phyloP scores from a whole-genome alignment of 2,888 invertebrate genomes.

The Papilio gigon region DNA sequence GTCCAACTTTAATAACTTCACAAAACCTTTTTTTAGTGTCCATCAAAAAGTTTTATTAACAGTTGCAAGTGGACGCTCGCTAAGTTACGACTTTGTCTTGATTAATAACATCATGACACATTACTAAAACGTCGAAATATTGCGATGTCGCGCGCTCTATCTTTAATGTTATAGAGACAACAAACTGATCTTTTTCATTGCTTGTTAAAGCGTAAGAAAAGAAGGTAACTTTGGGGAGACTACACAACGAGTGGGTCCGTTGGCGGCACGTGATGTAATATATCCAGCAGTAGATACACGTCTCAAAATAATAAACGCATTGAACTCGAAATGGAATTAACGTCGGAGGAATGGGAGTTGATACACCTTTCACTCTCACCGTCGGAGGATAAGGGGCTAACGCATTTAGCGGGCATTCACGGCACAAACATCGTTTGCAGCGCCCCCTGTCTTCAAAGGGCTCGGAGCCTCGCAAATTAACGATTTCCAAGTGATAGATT shows the following conservation, averaged over 20 bases:
- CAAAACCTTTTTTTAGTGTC: slow-evolving; percentile 52
- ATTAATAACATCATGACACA: slow-evolving; percentile 30
- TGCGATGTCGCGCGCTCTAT: neutral
- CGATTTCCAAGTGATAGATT: slow-evolving; percentile 76
- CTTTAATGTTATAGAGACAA: neutral
- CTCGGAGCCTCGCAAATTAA: slow-evolving; percentile 60
- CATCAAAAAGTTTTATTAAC: slow-evolving; percentile 55
- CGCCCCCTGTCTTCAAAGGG: slow-evolving; percentile 47
- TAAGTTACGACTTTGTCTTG: slow-evolving; percentile 20
- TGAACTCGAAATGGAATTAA: slow-evolving; percentile 33
- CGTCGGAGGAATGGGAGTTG: slow-evolving; percentile 23
- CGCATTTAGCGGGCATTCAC: slow-evolving; percentile 65
- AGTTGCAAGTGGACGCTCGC: slow-evolving; percentile 34
- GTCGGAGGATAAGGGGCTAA: slow-evolving; percentile 49
- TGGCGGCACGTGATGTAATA: neutral
- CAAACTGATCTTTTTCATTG: neutral
- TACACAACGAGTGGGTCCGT: neutral
- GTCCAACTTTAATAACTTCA: slow-evolving; percentile 52
- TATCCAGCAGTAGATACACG: neutral
- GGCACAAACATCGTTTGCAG: slow-evolving; percentile 53
- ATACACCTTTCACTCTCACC: slow-evolving; percentile 37
- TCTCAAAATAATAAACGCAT: slow-evolving; percentile 24
- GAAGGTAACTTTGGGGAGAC: neutral
- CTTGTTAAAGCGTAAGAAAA: neutral
- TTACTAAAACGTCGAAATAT: neutral